Conservation (phyloP, 2,888 invertebrate species). For the Myathropa florea region DNA sequence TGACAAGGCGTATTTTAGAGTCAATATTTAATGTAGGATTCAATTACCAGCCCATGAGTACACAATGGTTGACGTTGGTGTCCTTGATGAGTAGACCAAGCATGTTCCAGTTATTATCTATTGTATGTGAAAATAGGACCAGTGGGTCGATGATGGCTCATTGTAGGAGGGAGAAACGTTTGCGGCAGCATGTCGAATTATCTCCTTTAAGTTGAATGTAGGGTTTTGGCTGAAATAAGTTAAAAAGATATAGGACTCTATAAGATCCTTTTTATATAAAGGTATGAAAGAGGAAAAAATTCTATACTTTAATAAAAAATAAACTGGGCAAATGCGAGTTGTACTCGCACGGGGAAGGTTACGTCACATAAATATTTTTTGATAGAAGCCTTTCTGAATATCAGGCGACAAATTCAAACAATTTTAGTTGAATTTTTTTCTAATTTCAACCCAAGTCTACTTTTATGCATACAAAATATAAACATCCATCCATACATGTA, state of each 20-base stretch:
- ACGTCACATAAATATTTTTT: too few relatives aligned
- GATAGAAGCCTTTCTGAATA: too few relatives aligned
- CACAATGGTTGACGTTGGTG: slow-evolving; percentile 10
- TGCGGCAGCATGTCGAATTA: background rate
- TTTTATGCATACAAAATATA: too few relatives aligned
- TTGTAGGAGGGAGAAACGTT: background rate
- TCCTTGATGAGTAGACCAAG: slow-evolving; percentile 18
- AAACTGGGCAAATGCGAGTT: too few relatives aligned
- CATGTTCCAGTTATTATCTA: background rate
- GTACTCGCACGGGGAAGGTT: too few relatives aligned
- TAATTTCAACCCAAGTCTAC: too few relatives aligned
- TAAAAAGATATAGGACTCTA: background rate
- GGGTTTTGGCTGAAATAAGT: background rate
- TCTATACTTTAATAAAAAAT: too few relatives aligned
- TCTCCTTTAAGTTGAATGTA: background rate
- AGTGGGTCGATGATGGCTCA: background rate
- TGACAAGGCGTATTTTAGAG: slow-evolving; percentile 2
- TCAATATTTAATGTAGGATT: slow-evolving; percentile 50
- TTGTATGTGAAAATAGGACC: background rate
- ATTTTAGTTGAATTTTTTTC: too few relatives aligned
- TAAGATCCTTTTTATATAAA: too few relatives aligned
- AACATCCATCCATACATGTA: too few relatives aligned
- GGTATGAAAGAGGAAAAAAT: too few relatives aligned
- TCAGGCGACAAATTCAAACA: too few relatives aligned
- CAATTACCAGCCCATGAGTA: slow-evolving; percentile 40